These are phyloP conservation scores for Rhombomys opimus DNA, from an alignment of 2,113 vertebrate genomes.

Conservation along the genomic window DNA sequence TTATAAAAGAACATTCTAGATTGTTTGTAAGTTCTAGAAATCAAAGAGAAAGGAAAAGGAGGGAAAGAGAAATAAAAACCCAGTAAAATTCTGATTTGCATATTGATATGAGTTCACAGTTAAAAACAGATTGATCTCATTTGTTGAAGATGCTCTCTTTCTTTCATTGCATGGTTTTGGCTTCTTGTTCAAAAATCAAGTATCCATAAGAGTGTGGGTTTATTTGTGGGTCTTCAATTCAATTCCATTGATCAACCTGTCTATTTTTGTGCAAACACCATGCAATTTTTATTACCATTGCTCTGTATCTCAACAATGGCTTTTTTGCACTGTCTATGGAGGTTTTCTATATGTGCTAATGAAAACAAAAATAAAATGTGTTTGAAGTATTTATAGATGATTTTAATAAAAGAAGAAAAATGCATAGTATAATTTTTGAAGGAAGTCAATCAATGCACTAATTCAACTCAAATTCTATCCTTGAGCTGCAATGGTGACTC, in stretches of 20 bases:
- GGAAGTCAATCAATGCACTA: background rate
- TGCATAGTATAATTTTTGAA: background rate
- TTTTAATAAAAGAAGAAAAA: constrained; percentile 46
- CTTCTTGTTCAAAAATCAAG: no score
- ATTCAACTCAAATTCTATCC: background rate
- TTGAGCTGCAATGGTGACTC: background rate
- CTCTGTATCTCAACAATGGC: background rate
- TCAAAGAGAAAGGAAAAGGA: background rate
- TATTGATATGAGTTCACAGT: background rate
- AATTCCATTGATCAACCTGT: no score
- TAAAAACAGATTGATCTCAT: background rate
- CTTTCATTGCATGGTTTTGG: no score
- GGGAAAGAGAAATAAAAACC: constrained; percentile 33
- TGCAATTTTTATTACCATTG: no score
- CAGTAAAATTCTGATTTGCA: background rate
- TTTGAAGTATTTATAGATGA: background rate
- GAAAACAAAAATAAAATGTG: background rate
- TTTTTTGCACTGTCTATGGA: background rate
- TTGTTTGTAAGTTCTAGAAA: background rate
- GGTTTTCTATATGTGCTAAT: constrained; percentile 5
- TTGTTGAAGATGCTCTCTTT: no score
- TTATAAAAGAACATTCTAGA: constrained; percentile 46
- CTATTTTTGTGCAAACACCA: no score
- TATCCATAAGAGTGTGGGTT: no score
- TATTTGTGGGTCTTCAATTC: no score